Evolutionary conservation across 2,113 vertebrate species (phyloP), one percentile per base, ranked within the genome.

Genomic region (Paratilapia polleni): DNA sequence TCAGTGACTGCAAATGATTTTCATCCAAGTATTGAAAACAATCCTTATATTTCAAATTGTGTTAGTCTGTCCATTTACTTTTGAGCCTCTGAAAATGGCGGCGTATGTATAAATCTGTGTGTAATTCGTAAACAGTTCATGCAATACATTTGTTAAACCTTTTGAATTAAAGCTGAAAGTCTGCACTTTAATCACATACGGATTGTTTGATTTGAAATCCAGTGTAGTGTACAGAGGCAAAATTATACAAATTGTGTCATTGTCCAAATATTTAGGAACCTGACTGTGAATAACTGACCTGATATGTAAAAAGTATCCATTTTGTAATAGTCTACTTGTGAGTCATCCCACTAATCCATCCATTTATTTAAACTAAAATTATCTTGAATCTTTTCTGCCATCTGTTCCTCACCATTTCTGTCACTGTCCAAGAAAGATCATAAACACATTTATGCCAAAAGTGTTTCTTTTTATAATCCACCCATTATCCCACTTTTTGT

Each of bases 391-490:
- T 52, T 54, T 70, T 6, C 34, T 11, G 5, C 70, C 82, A 81
- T 79, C 68, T 80, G 64, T 78, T 34, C 15, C 28, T 61, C 12
- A 4, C 47, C 52, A n/a, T n/a, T 22, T 57, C 62, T 34, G 43
- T 56, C 36, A 47, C 52, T 19, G 15, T 70, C 24, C 28, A 47
- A 24, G 24, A 81, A 49, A 80, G 63, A 78, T 79, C 80, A 91
- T 76, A 57, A 91, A 93, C 47, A 22, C 88, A 86, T 73, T 87
- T 36, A 70, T 10, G 34, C 9, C 20, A 26, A 41, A 61, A 38
- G 74, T 14, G 49, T 49, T 60, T 54, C 20, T 74, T 77, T 41
- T 76, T 5, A 4, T 31, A 83, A 82, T 38, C 6, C 56, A 47
- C 15, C 9, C n/a, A 19, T 3, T 4, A 8, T 12, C 76, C 17